Evolutionary conservation across 2,113 vertebrate species (phyloP).

Genomic region (Myrmecobius fasciatus): DNA sequence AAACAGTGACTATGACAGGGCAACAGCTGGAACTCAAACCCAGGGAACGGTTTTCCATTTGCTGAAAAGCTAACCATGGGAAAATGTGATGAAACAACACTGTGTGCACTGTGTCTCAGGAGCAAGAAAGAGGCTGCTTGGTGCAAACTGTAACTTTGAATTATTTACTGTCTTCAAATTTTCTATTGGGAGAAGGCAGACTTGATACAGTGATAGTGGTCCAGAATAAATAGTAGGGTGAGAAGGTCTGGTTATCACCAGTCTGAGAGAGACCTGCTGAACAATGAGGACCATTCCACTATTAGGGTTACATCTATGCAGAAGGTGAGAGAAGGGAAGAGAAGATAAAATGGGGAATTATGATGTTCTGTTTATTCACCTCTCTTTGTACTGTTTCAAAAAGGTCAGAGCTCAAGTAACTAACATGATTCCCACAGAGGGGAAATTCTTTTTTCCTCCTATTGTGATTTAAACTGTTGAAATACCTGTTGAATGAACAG

Average conservation of each 20-base stretch:
- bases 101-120: not conserved
- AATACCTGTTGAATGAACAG: no score
- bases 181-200: not conserved
- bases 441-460: constrained; percentile 25
- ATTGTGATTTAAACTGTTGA: constrained; percentile 35
- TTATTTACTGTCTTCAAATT: constrained; percentile 28
- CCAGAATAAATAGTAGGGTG: not conserved
- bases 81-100: not conserved
- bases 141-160: constrained; percentile 25
- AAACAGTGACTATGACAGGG: not conserved
- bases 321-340: not conserved
- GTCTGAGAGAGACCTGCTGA: not conserved
- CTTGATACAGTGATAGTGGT: constrained; percentile 10
- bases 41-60: not conserved
- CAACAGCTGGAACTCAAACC: not conserved
- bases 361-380: not conserved
- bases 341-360: not conserved
- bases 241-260: not conserved
- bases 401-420: constrained; percentile 27
- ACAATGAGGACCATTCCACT: not conserved
- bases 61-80: constrained; percentile 8
- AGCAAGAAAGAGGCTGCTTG: not conserved
- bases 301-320: not conserved
- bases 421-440: constrained; percentile 21
- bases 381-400: not conserved